Conservation (phyloP, 1,140 invertebrate genomes). For the Gonatopus flavifemur region DNA sequence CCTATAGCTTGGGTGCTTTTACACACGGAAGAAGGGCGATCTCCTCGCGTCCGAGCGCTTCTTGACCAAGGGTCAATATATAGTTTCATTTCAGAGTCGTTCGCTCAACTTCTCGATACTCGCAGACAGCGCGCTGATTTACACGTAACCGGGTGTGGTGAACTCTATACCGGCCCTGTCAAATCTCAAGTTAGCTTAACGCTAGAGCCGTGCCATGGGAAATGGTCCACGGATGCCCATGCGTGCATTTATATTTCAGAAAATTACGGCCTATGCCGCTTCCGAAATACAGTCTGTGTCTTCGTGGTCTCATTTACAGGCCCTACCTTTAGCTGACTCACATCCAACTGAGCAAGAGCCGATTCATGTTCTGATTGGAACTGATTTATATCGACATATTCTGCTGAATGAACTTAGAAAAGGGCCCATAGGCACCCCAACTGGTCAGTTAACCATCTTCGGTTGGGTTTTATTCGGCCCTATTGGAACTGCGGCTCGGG, state of each 20-base stretch:
- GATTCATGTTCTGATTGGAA: conserved; percentile 17
- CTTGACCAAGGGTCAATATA: conserved; percentile 13
- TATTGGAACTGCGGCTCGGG: not conserved
- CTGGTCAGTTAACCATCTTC: no score
- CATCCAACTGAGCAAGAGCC: conserved; percentile 8
- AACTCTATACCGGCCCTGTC: not conserved
- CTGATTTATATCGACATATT: conserved; percentile 10
- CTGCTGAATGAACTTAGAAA: conserved; percentile 8
- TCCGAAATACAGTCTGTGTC: not conserved
- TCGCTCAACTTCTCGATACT: conserved; percentile 7
- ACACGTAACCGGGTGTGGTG: conserved; percentile 12
- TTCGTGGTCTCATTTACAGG: conserved; percentile 13
- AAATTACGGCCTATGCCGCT: conserved; percentile 11
- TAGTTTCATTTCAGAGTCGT: conserved; percentile 10
- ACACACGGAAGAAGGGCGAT: not conserved
- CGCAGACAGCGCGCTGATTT: no score
- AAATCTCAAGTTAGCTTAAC: conserved; percentile 1
- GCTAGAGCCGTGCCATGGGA: conserved; percentile 3
- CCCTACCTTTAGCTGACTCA: conserved; percentile 14
- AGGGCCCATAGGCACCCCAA: conserved; percentile 8
- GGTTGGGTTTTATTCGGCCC: conserved; percentile 13
- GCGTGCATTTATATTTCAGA: conserved; percentile 5
- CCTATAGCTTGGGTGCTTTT: not conserved
- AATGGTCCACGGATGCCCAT: not conserved
- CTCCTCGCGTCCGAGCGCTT: conserved; percentile 4